Percentiles rank a stretch among this genome's conserved stretches.
Evolutionary conservation across 2,888 invertebrate genomes (phyloP).

Genomic region (Candidula unifasciata): DNA sequence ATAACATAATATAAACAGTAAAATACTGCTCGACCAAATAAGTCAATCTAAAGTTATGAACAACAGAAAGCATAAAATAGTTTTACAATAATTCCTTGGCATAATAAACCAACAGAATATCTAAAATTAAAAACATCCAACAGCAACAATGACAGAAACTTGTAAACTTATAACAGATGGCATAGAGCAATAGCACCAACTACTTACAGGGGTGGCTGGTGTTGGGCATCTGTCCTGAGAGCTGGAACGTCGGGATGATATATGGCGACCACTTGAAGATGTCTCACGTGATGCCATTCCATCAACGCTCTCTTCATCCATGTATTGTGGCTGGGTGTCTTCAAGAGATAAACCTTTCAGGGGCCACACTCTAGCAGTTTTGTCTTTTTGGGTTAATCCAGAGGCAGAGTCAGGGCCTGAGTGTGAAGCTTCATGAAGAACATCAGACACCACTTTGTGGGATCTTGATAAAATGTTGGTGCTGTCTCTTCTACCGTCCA

Average conservation of each 20-base stretch:
- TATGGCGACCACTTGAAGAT: constrained; percentile 17
- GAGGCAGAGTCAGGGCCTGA: constrained; percentile 19
- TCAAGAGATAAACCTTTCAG: constrained; percentile 5
- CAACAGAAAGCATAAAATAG: too few relatives aligned
- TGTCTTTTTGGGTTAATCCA: constrained; percentile 14
- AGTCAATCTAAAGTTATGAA: too few relatives aligned
- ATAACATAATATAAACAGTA: too few relatives aligned
- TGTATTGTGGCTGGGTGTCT: background rate
- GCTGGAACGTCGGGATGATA: background rate
- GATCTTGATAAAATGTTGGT: constrained; percentile 17
- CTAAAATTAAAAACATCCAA: too few relatives aligned
- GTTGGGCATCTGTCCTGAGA: constrained; percentile 43
- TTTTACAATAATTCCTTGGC: too few relatives aligned
- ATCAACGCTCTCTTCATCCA: background rate
- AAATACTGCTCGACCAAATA: too few relatives aligned
- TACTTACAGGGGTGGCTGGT: constrained; percentile 50
- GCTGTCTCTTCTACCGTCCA: constrained; percentile 39
- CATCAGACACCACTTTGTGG: constrained; percentile 34
- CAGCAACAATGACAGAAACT: too few relatives aligned
- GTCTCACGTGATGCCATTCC: background rate
- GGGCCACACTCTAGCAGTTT: background rate
- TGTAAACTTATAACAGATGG: background rate
- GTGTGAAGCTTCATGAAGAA: constrained; percentile 51
- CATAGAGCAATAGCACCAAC: background rate
- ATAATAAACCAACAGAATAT: too few relatives aligned